A percentile compares a stretch with the other conserved stretches of the same genome.
These are phyloP conservation scores for Pseudanteris insignis DNA, from an alignment of 2,888 invertebrate species.

Conservation along the genomic window DNA sequence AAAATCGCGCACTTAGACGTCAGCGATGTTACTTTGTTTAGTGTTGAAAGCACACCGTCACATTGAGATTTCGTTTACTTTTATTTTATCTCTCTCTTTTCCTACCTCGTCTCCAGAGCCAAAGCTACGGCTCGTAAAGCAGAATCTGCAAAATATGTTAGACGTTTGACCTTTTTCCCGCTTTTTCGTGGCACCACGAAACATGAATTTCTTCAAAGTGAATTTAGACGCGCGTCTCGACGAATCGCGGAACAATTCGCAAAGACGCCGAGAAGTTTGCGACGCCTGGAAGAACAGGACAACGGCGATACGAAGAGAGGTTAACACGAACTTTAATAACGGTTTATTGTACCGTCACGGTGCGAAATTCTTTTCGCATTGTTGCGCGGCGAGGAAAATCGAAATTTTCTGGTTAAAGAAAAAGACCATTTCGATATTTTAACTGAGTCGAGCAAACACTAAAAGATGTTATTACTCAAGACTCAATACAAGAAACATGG, in stretches of 20 bases:
- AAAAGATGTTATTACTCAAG: too few species aligned
- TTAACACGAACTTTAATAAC: conserved; percentile 53
- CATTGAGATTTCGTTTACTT: too few species aligned
- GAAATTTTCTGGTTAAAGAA: conserved; percentile 27
- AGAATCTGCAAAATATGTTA: conserved; percentile 48
- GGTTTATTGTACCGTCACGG: conserved; percentile 38
- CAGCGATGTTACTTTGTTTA: too few species aligned
- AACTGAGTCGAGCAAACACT: too few species aligned
- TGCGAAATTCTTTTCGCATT: conserved; percentile 50
- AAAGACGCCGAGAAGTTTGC: conserved; percentile 40
- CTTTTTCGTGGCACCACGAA: conserved; percentile 29
- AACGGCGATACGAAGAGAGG: conserved; percentile 34
- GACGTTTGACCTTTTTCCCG: conserved; percentile 45
- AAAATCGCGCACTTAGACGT: too few species aligned
- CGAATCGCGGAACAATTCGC: conserved; percentile 47
- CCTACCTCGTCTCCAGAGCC: too few species aligned
- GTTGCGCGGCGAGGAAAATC: conserved; percentile 50
- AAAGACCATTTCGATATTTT: too few species aligned
- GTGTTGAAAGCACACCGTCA: too few species aligned
- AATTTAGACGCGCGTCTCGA: conserved; percentile 29
- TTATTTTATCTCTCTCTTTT: too few species aligned
- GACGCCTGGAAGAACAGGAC: conserved; percentile 36
- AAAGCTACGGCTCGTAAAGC: conserved; percentile 46
- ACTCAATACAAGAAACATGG: too few species aligned
- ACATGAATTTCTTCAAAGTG: conserved; percentile 33